Percentiles rank a stretch among this genome's conserved stretches.
These are phyloP conservation scores for Archocentrus centrarchus DNA, from an alignment of 2,113 vertebrate species.

Conservation along the genomic window DNA sequence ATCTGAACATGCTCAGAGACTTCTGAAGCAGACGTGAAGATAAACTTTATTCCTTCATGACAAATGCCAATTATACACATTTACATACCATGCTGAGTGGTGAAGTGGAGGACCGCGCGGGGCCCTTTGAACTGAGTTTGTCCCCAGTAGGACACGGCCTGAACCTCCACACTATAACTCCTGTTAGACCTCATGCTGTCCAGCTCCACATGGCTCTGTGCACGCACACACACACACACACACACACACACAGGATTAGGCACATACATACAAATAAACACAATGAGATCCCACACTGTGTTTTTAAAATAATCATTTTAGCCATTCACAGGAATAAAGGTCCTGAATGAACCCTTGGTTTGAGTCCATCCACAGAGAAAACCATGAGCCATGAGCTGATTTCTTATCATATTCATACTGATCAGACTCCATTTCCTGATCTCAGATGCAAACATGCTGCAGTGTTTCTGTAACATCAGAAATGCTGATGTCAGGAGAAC, in stretches of 20 bases:
- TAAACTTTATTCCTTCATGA: neutral
- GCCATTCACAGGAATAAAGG: neutral
- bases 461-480: neutral
- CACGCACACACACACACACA: neutral
- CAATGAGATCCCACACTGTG: too few relatives aligned
- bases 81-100: slow-evolving; percentile 61
- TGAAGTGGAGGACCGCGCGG: slow-evolving; percentile 86
- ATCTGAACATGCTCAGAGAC: neutral
- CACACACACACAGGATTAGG: too few relatives aligned
- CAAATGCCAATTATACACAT: accelerated
- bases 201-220: slow-evolving; percentile 80
- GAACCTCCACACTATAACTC: slow-evolving; percentile 88
- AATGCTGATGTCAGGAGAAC: neutral
- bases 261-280: too few relatives aligned
- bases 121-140: slow-evolving; percentile 88
- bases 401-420: neutral
- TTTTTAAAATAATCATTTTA: too few relatives aligned
- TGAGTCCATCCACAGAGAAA: too few relatives aligned
- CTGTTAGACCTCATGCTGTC: slow-evolving; percentile 85
- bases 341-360: neutral
- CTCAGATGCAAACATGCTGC: neutral
- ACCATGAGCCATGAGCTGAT: neutral
- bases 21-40: neutral
- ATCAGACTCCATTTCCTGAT: neutral
- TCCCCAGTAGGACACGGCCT: slow-evolving; percentile 91